Base-by-base conservation (phyloP, 2,797 vertebrate genomes). In the Urophycis tenuis region DNA sequence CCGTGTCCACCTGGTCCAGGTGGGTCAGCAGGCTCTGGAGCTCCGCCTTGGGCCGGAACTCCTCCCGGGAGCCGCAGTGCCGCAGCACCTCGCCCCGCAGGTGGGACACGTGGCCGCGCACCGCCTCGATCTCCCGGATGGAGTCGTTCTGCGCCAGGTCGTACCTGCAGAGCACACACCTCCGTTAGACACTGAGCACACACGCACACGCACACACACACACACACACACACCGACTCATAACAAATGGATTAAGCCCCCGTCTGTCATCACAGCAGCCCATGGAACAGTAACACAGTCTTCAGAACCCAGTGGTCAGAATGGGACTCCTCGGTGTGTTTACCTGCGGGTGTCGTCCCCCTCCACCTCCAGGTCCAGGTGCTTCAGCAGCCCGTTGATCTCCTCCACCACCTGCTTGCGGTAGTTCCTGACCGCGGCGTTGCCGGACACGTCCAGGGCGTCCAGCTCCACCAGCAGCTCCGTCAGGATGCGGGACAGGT, bases 401-500 rank as follows among this genome's bases (percentile, higher is more conserved):
- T 99, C 97, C 86, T 98, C 95, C 78, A 99, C 97, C 0, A 98
- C 97, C 87, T 96, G 97, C 77, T 95, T 96, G 49, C 97, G 93
- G 87, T 99, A 99, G 77, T 98, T 98, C 35, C 97, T 93, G 85
- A 99, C 94, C 0, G 95, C 95, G 0, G 93, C 90, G 25, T 83
- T 94, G 12, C 96, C 96, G 0, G 96, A 97, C 78, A 99, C 97
- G 75, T 99, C 96, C 76, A 98, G 90, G 7, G 97, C 96, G 70
- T 99, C 97, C 90, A 99, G 92, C 81, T 97, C 95, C 2, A 96
- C 96, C 74, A 95, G 93, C 86, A 99, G 89, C 80, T 98, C 97
- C 0, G 95, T 97, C 19, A 99, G 95, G 85, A 98, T 92, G 25
- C 97, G 96, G 0, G 97, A 96, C 0, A 99, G 88, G 85, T 99